Evolutionary conservation across 2,888 invertebrate species (phyloP).

Genomic region (Conomelus anceps): DNA sequence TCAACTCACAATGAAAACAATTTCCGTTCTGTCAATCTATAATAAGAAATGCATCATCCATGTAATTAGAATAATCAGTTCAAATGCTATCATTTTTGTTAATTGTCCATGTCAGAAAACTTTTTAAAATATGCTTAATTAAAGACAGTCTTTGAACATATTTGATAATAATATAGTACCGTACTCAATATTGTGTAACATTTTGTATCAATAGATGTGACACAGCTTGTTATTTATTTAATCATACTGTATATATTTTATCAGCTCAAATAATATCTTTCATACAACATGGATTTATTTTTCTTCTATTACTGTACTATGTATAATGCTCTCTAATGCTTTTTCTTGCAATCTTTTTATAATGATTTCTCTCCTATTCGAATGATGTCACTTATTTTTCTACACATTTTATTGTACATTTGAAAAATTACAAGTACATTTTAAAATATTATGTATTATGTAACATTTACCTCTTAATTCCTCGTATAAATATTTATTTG

Average conservation of each 20-base stretch:
- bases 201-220: neutral
- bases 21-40: neutral
- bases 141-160: neutral
- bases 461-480: too few species aligned
- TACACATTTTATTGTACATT: too few species aligned
- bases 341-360: constrained; percentile 18
- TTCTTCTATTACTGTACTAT: neutral
- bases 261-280: neutral
- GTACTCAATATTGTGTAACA: neutral
- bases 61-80: neutral
- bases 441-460: too few species aligned
- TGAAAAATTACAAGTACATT: too few species aligned
- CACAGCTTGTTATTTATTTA: neutral
- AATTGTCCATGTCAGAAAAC: neutral
- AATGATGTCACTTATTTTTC: too few species aligned
- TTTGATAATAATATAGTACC: neutral
- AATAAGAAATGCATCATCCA: neutral
- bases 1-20: neutral
- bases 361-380: too few species aligned
- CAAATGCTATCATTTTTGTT: neutral
- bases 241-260: too few species aligned
- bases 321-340: constrained; percentile 6
- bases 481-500: too few species aligned
- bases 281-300: neutral
- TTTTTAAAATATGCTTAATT: neutral